Conservation (phyloP, 2,888 invertebrate species). For the Poecilus cupreus region DNA sequence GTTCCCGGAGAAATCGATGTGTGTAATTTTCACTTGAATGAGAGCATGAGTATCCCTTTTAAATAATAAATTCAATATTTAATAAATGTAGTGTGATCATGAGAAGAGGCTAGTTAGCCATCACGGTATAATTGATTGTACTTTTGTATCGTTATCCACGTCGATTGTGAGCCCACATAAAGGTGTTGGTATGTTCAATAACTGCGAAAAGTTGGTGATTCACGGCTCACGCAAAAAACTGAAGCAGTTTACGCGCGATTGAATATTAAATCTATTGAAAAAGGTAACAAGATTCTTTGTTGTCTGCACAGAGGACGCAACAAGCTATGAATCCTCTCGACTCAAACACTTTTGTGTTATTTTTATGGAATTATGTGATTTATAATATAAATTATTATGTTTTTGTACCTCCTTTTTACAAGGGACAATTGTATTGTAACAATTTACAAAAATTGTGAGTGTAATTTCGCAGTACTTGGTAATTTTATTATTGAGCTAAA, state of each 20-base stretch:
- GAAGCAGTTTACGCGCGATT: constrained; percentile 12
- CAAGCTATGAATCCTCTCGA: no score
- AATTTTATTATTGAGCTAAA: no score
- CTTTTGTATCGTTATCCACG: neutral
- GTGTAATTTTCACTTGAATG: no score
- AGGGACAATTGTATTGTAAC: neutral
- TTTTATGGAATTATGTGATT: neutral
- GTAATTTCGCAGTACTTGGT: no score
- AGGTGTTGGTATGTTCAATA: neutral
- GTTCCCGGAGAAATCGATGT: no score
- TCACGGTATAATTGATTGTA: neutral
- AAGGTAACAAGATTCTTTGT: constrained; percentile 32
- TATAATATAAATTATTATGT: constrained; percentile 13
- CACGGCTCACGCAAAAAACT: neutral
- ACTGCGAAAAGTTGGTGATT: constrained; percentile 6
- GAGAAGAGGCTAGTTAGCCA: neutral
- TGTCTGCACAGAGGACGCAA: neutral
- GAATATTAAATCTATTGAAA: constrained; percentile 22
- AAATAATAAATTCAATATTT: no score
- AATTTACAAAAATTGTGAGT: no score
- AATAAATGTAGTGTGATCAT: neutral
- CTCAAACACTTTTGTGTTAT: neutral
- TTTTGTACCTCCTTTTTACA: neutral
- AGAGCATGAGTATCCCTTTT: no score
- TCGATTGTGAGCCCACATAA: neutral